Evolutionary conservation across 2,888 invertebrate species (phyloP), one percentile per base, ranked within the genome.

Genomic region (Heliconius ismenius): DNA sequence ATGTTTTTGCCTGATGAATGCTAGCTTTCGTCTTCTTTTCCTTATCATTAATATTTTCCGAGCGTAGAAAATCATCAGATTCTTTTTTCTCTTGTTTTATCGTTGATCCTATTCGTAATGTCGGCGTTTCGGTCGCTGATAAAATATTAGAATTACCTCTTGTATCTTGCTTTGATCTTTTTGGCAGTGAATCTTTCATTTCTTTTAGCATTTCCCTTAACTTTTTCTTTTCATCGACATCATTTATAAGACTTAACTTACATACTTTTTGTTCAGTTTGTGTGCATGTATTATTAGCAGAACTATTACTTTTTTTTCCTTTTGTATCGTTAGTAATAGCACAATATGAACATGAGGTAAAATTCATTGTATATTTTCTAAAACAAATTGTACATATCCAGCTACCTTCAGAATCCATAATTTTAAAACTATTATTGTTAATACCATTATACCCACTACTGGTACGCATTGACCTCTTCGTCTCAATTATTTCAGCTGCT

Each of bases 181-280:
- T 96, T 0, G 96, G 96, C 79, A 97, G 89, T 18, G 96, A 96
- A 87, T 97, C 95, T 88, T 96, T 97, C 96, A 97, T 96, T 92
- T 97, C 96, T 84, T 96, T 96, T 80, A 97, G 88, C 95, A 96
- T 96, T 88, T 96, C 96, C 86, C 95, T 96, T 43, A 97, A 89
- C 85, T 95, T 95, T 84, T 95, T 95, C 84, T 95, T 95, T 83
- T 96, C 95, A 81, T 95, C 92, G 15, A 74, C 79, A 62, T 77
- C 77, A 73, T 77, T 84, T 74, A 28, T 28, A 69, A 54, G 60
- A 78, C 18, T 70, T 49, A 73, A 60, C 18, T 64, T 65, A 4
- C 43, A 18, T n/a, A 79, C 54, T 26, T 81, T 79, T 11, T 74
- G 82, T 74, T 84, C 86, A 18, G 89, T 90, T 86, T 90, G 91